Conservation (phyloP, 2,797 vertebrate species). For the Poecile montanus region DNA sequence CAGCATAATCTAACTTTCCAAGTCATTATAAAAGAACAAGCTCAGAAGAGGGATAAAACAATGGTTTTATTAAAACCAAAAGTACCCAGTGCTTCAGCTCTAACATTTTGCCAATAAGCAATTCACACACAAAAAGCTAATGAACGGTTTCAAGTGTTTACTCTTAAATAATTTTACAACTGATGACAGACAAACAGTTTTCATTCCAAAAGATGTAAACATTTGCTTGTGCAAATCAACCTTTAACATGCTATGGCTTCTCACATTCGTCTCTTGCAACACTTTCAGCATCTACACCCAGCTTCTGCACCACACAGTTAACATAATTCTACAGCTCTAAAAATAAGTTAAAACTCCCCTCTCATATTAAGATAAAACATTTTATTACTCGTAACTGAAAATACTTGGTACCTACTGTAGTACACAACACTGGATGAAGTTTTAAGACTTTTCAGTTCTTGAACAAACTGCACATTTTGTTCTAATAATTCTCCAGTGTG, state of each 20-base stretch:
- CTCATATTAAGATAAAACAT: background rate
- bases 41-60: background rate
- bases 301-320: slow-evolving; percentile 5
- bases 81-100: slow-evolving; percentile 14
- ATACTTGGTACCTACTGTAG: background rate
- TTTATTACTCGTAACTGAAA: background rate
- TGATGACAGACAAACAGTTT: slow-evolving; percentile 50
- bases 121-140: slow-evolving; percentile 34
- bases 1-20: background rate
- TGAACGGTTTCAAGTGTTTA: slow-evolving; percentile 57
- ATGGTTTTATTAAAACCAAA: slow-evolving; percentile 61
- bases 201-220: slow-evolving; percentile 52
- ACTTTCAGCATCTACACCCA: background rate
- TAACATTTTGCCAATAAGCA: slow-evolving; percentile 24
- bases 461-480: background rate
- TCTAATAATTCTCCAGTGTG: background rate
- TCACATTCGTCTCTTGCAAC: slow-evolving; percentile 24
- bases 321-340: background rate
- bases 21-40: background rate
- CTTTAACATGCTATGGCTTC: slow-evolving; percentile 70
- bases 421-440: background rate
- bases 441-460: slow-evolving; percentile 1
- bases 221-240: slow-evolving; percentile 72
- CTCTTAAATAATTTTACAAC: slow-evolving; percentile 68
- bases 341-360: slow-evolving; percentile 42